A percentile compares a stretch with the other conserved stretches of the same genome.
Conservation (phyloP, 1,140 invertebrate genomes). For the Physella acuta region DNA sequence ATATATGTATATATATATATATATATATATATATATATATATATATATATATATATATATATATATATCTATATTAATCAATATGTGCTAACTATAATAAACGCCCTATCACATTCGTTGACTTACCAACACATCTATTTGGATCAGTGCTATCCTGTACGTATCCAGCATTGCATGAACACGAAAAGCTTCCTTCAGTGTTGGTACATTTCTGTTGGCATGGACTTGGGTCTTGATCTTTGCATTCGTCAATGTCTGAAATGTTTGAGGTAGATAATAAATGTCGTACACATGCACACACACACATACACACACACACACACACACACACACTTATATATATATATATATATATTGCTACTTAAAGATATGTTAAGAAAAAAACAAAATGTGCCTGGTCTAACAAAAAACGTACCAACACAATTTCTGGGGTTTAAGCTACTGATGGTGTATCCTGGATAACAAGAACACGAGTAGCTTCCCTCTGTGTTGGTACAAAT, state of each 20-base stretch:
- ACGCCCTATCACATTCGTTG: too few relatives aligned
- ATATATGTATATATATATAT: too few relatives aligned
- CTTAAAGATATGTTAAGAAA: background rate
- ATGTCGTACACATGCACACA: background rate
- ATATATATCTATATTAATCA: too few relatives aligned
- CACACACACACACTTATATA: background rate
- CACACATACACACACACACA: background rate
- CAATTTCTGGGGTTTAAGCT: background rate
- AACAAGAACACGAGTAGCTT: conserved; percentile 6
- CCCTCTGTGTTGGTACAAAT: background rate
- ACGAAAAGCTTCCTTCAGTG: background rate
- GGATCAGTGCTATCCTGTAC: background rate
- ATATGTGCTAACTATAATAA: too few relatives aligned
- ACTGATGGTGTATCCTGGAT: background rate
- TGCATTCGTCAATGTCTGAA: background rate
- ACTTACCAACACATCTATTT: background rate
- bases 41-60: too few relatives aligned
- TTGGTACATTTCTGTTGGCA: background rate
- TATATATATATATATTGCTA: background rate
- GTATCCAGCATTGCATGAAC: background rate
- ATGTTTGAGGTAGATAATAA: too few relatives aligned
- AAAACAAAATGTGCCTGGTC: too few relatives aligned
- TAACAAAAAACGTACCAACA: too few relatives aligned
- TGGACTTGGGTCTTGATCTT: background rate
- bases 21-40: too few relatives aligned